Conservation (phyloP, 30 jellyfish, hydroid and myxozoan genomes). For the Pseudorhiza aurosa region DNA sequence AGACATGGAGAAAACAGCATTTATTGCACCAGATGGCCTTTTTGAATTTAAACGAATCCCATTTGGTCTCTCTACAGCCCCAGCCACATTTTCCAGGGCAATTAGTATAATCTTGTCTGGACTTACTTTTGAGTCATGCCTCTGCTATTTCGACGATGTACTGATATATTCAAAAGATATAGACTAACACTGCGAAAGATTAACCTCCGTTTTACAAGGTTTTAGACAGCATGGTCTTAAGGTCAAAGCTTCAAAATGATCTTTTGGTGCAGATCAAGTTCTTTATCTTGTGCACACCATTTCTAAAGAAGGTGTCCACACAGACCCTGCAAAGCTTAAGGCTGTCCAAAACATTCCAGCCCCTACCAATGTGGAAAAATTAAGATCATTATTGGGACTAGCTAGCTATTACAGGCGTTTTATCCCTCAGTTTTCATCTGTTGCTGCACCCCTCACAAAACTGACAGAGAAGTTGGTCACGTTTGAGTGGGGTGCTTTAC, state of each 20-base stretch:
- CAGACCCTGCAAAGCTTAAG: conserved; percentile 6
- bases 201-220: conserved; percentile 15
- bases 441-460: conserved; percentile 42
- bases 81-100: conserved; percentile 31
- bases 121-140: conserved; percentile 9
- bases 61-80: conserved; percentile 25
- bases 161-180: neutral
- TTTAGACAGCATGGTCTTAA: conserved; percentile 30
- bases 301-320: conserved; percentile 4
- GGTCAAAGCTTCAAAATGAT: conserved; percentile 54
- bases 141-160: conserved; percentile 23
- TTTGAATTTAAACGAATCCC: conserved; percentile 28
- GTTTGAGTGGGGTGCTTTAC: conserved; percentile 2
- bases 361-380: conserved; percentile 34
- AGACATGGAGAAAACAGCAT: conserved; percentile 43
- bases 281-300: conserved; percentile 39
- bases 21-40: conserved; percentile 34
- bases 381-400: conserved; percentile 45
- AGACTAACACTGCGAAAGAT: conserved; percentile 25
- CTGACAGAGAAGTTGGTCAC: conserved; percentile 25
- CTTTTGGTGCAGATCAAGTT: conserved; percentile 44
- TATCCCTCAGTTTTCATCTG: conserved; percentile 42
- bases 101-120: conserved; percentile 12
- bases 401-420: conserved; percentile 48
- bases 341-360: conserved; percentile 22